Conservation (phyloP, 2,113 vertebrate species). For the Sander lucioperca region DNA sequence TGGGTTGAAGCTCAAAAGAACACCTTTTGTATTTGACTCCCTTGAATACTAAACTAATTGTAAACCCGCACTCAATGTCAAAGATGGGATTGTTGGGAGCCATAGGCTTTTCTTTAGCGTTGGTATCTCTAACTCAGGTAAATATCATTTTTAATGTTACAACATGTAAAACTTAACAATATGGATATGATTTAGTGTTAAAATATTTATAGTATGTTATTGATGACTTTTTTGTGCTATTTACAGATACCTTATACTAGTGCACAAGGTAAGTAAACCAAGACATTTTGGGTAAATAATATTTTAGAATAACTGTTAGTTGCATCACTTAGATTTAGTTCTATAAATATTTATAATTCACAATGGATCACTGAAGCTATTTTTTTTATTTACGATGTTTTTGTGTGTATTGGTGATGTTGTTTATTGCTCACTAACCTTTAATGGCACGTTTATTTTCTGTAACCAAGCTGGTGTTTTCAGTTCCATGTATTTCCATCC, state of each 20-base stretch:
- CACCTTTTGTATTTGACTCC: conserved; percentile 78
- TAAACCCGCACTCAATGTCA: conserved; percentile 73
- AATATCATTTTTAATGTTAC: conserved; percentile 30
- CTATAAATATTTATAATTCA: not conserved
- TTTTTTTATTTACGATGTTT: not conserved
- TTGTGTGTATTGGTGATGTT: not conserved
- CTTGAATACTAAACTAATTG: conserved; percentile 79
- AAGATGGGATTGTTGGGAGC: conserved; percentile 82
- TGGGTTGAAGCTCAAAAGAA: conserved; percentile 76
- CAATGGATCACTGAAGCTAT: not conserved
- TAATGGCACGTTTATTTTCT: not conserved
- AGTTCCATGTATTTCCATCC: no score
- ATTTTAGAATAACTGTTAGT: not conserved
- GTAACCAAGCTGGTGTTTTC: not conserved
- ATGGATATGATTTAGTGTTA: not conserved
- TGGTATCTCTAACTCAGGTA: conserved; percentile 82
- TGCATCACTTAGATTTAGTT: not conserved
- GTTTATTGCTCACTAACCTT: not conserved
- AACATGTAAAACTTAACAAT: not conserved
- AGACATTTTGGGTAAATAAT: not conserved
- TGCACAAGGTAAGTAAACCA: conserved; percentile 76
- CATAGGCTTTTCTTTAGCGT: conserved; percentile 75
- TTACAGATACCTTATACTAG: conserved; percentile 73
- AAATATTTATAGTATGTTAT: not conserved
- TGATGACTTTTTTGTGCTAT: conserved; percentile 18